A percentile compares a stretch with the other conserved stretches of the same genome.
These are phyloP conservation scores for Maniola jurtina DNA, from an alignment of 1,140 invertebrate species.

Conservation along the genomic window DNA sequence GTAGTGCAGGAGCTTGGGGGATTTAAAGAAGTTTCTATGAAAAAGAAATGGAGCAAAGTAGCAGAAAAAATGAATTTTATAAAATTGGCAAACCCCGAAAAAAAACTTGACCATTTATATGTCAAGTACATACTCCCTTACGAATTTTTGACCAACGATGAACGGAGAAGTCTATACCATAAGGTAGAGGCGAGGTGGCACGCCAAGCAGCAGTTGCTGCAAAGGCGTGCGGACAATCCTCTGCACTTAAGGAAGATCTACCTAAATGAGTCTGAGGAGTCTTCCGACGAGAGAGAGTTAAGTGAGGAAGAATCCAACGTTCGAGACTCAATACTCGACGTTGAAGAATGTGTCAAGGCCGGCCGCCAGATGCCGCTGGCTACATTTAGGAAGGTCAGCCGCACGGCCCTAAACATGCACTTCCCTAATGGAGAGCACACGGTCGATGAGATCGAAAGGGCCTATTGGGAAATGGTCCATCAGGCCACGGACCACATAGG, in stretches of 20 bases:
- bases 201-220: conserved; percentile 73
- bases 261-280: conserved; percentile 43
- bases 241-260: conserved; percentile 62
- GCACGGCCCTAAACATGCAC: too few relatives aligned
- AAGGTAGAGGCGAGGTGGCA: too few relatives aligned
- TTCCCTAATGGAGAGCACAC: too few relatives aligned
- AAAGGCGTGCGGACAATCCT: conserved; percentile 78
- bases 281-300: conserved; percentile 49
- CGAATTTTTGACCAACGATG: conserved; percentile 88
- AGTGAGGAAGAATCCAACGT: conserved; percentile 62
- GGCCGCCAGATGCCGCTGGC: conserved; percentile 90
- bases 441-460: too few relatives aligned
- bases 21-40: conserved; percentile 93
- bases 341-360: conserved; percentile 88
- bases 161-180: conserved; percentile 86
- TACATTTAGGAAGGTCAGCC: conserved; percentile 84
- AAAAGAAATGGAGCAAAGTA: conserved; percentile 93
- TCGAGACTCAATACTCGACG: conserved; percentile 80
- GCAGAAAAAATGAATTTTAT: conserved; percentile 93
- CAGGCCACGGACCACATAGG: too few relatives aligned
- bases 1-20: too few relatives aligned
- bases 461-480: too few relatives aligned
- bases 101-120: conserved; percentile 96
- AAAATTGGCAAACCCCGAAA: conserved; percentile 89
- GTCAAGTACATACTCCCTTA: conserved; percentile 96